These are phyloP conservation scores for Reinhardtius hippoglossoides DNA, from an alignment of 2,113 vertebrate species.

Conservation along the genomic window DNA sequence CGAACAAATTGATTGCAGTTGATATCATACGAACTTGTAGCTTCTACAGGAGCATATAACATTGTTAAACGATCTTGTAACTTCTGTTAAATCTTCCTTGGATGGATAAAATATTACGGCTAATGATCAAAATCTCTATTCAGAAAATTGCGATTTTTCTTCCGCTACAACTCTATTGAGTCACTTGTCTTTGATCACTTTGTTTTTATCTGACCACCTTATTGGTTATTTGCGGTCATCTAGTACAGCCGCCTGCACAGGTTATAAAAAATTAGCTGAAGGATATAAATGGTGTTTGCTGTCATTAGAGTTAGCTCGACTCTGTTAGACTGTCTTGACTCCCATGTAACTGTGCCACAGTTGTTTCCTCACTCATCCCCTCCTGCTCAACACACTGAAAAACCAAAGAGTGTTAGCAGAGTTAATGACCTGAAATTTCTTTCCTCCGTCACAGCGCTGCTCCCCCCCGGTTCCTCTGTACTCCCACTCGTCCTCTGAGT, in stretches of 20 bases:
- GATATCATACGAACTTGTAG: too few relatives aligned
- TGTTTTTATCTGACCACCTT: too few relatives aligned
- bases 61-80: too few relatives aligned
- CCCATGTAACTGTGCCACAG: neutral
- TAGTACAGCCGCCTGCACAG: neutral
- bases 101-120: too few relatives aligned
- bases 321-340: neutral
- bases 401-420: neutral
- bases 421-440: neutral
- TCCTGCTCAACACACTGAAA: neutral
- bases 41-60: too few relatives aligned
- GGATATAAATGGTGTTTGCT: neutral
- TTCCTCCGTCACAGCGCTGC: neutral
- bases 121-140: too few relatives aligned
- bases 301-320: too few relatives aligned
- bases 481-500: slow-evolving; percentile 25
- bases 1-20: too few relatives aligned
- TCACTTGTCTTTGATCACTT: too few relatives aligned
- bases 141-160: too few relatives aligned
- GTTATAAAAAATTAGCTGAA: neutral
- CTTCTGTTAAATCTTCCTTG: too few relatives aligned
- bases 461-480: neutral
- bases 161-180: too few relatives aligned
- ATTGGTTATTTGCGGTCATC: neutral
- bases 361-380: slow-evolving; percentile 10